Evolutionary conservation across 2,797 vertebrate species (phyloP).

Genomic region (Poecile montanus): DNA sequence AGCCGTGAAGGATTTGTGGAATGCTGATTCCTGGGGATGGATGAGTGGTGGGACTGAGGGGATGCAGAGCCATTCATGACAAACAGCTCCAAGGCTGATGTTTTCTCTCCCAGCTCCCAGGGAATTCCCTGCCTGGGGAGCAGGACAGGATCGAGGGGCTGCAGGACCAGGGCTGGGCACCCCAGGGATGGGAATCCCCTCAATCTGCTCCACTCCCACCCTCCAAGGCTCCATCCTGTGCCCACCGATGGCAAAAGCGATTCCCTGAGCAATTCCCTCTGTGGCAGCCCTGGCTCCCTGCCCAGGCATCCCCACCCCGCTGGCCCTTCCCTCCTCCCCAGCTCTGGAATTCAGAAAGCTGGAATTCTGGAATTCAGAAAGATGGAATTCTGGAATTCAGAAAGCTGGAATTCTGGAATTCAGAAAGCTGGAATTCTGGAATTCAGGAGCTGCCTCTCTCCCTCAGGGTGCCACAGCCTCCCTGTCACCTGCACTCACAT

Average conservation of each 20-base stretch:
- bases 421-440: no score
- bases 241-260: background rate
- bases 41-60: background rate
- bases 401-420: no score
- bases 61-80: fast-evolving
- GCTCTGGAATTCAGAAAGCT: background rate
- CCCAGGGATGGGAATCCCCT: background rate
- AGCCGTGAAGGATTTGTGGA: fast-evolving
- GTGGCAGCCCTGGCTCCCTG: fast-evolving
- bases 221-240: background rate
- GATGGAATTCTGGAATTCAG: no score
- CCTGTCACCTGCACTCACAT: background rate
- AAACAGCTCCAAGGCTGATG: fast-evolving
- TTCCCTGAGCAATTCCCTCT: background rate
- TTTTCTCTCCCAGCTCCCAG: fast-evolving
- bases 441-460: background rate
- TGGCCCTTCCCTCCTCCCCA: background rate
- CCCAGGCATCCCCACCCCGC: fast-evolving
- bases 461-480: fast-evolving
- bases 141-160: fast-evolving
- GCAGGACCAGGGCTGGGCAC: background rate
- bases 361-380: no score
- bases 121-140: no score
- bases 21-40: background rate
- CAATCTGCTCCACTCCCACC: fast-evolving